A percentile compares a stretch with the other conserved stretches of the same genome.
Conservation (phyloP, 2,113 vertebrate species). For the Ictalurus furcatus region DNA sequence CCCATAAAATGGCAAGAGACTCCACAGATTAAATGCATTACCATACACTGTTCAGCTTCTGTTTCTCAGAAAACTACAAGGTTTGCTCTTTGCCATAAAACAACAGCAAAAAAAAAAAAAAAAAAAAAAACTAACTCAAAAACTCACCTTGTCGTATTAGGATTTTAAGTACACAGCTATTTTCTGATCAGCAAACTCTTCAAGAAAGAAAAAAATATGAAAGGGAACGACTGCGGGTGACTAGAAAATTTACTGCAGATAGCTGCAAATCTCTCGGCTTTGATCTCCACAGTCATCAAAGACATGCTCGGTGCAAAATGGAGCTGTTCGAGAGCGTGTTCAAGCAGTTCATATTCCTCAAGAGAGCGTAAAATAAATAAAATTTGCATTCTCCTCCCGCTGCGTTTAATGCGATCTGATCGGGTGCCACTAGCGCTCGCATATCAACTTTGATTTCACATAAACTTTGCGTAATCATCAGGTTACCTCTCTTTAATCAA, state of each 20-base stretch:
- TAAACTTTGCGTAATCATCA: conserved; percentile 36
- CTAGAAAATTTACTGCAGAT: conserved; percentile 67
- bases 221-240: conserved; percentile 34
- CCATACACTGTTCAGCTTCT: neutral
- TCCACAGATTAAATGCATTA: conserved; percentile 1
- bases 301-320: conserved; percentile 59
- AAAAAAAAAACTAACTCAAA: neutral
- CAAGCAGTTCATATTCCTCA: conserved; percentile 59
- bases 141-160: neutral
- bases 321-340: conserved; percentile 56
- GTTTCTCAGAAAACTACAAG: neutral
- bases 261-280: conserved; percentile 64
- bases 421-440: conserved; percentile 2
- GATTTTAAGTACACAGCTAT: conserved; percentile 7
- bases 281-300: conserved; percentile 73
- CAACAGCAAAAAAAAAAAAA: neutral
- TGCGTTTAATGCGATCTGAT: conserved; percentile 21
- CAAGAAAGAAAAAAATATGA: conserved; percentile 23
- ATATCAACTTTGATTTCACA: conserved; percentile 50
- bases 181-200: conserved; percentile 32
- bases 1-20: conserved; percentile 36
- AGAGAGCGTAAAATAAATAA: conserved; percentile 59
- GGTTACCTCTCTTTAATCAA: conserved; percentile 40
- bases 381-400: conserved; percentile 49
- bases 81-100: neutral